Base-by-base conservation (phyloP, 2,888 invertebrate genomes). In the Molanna angustata region DNA sequence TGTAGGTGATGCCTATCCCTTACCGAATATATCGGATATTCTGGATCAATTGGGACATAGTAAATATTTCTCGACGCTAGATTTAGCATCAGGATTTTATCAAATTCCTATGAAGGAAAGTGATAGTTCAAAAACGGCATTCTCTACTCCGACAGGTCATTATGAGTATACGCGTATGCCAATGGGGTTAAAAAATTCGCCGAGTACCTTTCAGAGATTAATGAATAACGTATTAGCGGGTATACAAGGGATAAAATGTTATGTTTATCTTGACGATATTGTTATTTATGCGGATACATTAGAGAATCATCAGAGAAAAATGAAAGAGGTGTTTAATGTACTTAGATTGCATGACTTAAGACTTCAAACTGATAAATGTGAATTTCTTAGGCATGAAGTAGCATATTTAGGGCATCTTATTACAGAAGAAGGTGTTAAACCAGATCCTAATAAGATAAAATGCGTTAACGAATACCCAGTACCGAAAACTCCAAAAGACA, bases 171-270 rank as follows among this genome's bases (percentile, higher is more conserved):
- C 52, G 4, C 48, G 67, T 16, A 65, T 69, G 64, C 67, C 67
- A 0, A 67, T 70, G 57, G 70, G 67, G 1, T 62, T 73, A 6
- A 67, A 66, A 62, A 69, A 69, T 52, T 69, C 70, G 1, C 70
- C 71, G 0, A 64, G 65, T 1, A 68, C 69, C 0, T 69, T 71
- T 46, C 69, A 69, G 60, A 44, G 68, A 3, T 52, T 66, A 16
- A 70, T 70, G 68, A 64, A 69, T 35, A 63, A 60, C 47, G 62
- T 70, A 0, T 50, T 71, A 6, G 40, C 61, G 18, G 67, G 67
- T 3, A 37, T 69, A 13, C 63, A 63, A 58, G 64, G 64, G 0
- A 52, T 61, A 3, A 61, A 64, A 58, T 67, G 65, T 45, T 57
- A 67, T 6, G 63, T 66, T 1, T 68, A 67, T 43, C 22, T 67